Base-by-base conservation (phyloP, 2,888 invertebrate species). In the Ennomos quercinarius region DNA sequence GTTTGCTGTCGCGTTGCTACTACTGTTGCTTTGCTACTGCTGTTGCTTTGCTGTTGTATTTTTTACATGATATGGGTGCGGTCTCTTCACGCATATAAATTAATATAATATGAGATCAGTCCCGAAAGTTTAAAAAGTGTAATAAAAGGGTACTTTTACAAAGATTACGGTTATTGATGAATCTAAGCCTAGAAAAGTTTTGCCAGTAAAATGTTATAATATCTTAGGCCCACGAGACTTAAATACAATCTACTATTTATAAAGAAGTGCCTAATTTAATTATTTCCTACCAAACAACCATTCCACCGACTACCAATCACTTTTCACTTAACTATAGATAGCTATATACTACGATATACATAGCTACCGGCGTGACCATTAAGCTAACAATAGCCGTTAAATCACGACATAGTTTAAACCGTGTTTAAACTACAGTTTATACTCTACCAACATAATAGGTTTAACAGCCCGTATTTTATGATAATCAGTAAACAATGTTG, bases 391-490 rank as follows among this genome's bases (percentile, higher is more conserved):
- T 59, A 44, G 49, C 38, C 37, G 52, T 58, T 63, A 59, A 63
- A 59, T 53, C 52, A 56, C 53, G 42, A 59, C 59, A 56, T 49
- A 52, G 56, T 56, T 59, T 45, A 49, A 58, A 10, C 53, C 39
- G 37, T 53, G 48, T 53, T 58, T 54, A 55, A 50, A 51, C 60
- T 46, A 13, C 35, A 49, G 50, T 55, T 60, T 55, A 59, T 46
- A 35, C 50, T 12, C 40, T 47, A 37, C 59, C 54, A 12, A 55
- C 59, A 54, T 60, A 60, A 60, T 60, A 60, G 36, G 57, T 53
- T 62, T 63, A 58, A 64, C 53, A 38, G 48, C 63, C 67, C 63
- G 67, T 71, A 72, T 66, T 68, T 71, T 61, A 70, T 63, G 69
- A 68, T 74, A 71, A 74, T 73, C 65, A 68, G 56, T 47, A 57